phyloP scores from a whole-genome alignment of 2,113 vertebrate species.

The Poeciliopsis prolifica region DNA sequence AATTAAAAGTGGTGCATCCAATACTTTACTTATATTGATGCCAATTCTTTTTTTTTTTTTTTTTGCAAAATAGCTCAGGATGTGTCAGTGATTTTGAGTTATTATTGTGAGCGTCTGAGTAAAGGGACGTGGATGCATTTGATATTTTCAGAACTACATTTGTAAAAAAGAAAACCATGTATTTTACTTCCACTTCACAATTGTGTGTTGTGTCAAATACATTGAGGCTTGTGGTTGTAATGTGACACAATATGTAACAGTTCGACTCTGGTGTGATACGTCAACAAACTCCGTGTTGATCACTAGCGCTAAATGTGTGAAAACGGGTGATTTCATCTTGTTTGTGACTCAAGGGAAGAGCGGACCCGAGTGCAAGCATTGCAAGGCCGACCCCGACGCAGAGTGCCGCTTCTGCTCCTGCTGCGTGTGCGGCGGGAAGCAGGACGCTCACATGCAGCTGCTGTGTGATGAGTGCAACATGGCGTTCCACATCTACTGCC shows the following conservation, averaged over 20 bases:
- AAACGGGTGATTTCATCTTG: not conserved
- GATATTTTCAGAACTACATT: not conserved
- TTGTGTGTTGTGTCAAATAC: not conserved
- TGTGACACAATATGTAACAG: not conserved
- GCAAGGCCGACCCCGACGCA: constrained; percentile 92
- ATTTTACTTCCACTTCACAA: not conserved
- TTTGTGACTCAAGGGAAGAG: constrained; percentile 87
- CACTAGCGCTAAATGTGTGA: not conserved
- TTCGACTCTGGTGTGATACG: not conserved
- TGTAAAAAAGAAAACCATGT: not conserved
- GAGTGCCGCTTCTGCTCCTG: constrained; percentile 97
- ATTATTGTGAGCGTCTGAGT: not conserved
- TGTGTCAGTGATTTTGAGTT: not conserved
- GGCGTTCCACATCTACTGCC: constrained; percentile 98
- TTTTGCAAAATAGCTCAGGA: not conserved
- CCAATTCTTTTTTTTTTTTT: not conserved
- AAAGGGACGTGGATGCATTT: not conserved
- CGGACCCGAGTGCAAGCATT: constrained; percentile 97
- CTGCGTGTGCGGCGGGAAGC: constrained; percentile 95
- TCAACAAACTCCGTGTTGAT: not conserved
- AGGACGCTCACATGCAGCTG: constrained; percentile 97
- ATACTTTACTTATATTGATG: not conserved
- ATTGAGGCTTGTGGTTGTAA: not conserved
- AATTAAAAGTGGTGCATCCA: not conserved
- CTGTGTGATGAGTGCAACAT: constrained; percentile 98